phyloP scores from a whole-genome alignment of 1,140 invertebrate genomes.

The Apis laboriosa region DNA sequence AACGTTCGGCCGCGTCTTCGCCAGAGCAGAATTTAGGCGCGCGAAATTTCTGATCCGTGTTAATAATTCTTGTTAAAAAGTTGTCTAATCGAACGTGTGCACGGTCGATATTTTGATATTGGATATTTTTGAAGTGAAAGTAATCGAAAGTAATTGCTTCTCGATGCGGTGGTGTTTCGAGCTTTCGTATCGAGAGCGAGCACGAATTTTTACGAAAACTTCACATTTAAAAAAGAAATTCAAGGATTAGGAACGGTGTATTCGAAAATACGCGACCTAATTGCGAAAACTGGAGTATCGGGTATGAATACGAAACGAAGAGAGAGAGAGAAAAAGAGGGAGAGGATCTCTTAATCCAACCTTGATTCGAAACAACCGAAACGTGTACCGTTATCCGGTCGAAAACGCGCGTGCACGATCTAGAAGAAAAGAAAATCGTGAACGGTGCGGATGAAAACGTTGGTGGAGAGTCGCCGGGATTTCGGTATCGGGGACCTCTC shows the following conservation, averaged over 20 bases:
- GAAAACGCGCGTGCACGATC: neutral
- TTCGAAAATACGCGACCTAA: neutral
- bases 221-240: too few relatives aligned
- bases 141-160: too few relatives aligned
- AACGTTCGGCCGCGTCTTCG: slow-evolving; percentile 2
- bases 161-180: too few relatives aligned
- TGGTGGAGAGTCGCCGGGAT: slow-evolving; percentile 34
- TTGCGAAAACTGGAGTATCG: neutral
- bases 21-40: neutral
- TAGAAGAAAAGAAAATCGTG: neutral
- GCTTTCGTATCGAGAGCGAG: too few relatives aligned
- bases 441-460: slow-evolving; percentile 19
- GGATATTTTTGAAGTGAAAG: too few relatives aligned
- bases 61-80: neutral
- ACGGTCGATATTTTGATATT: too few relatives aligned
- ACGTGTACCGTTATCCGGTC: neutral
- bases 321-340: neutral
- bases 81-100: neutral
- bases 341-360: neutral
- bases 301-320: slow-evolving; percentile 12
- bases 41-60: neutral
- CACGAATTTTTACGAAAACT: too few relatives aligned
- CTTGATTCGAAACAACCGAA: neutral
- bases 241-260: neutral
- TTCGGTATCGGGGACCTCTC: slow-evolving; percentile 33